Base-by-base conservation (phyloP, 2,113 vertebrate species). In the Hyaena hyaena region DNA sequence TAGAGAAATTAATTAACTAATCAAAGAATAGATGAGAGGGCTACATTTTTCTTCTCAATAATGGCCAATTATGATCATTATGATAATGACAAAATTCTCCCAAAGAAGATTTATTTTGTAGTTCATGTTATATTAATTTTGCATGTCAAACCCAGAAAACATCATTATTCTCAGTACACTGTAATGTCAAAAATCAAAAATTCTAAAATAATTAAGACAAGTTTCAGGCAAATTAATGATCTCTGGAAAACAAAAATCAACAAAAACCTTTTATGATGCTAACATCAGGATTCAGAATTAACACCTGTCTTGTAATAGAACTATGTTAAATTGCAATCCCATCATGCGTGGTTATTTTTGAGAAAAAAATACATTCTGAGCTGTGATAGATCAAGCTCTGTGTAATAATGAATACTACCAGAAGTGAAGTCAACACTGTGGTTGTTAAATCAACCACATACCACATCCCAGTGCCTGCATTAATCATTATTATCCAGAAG, bases 1-100 rank as follows among this genome's bases (percentile, higher is more conserved):
- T 74, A 95, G 73, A 96, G 68, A 90, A 94, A 90, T 98, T 92
- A 76, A 95, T 85, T 96, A 95, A 95, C 55, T 96, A 95, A 90
- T 92, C 83, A 76, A 61, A 93, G 79, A 93, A 87, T 35, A 98
- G 66, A 89, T 81, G 45, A 93, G 17, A 93, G 15, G 3, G 50
- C 5, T 91, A 53, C 8, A 66, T 63, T 87, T 89, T 96, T 88
- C 84, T 90, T 45, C 48, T 91, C 45, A 82, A 80, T 85, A 95
- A 90, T 35, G 10, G 48, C 6, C 48, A 87, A 53, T 94, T 95
- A 90, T 68, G 35, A 86, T 83, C 17, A 61, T 89, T 73, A 55
- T 96, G 79, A 94, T 89, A 80, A 96, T 77, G 58, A 73, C 68
- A 95, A 28, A 93, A 55, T 87, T 65, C 69, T 97, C 55, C 63